Evolutionary conservation across 2,113 vertebrate species (phyloP).

Genomic region (Solea senegalensis): DNA sequence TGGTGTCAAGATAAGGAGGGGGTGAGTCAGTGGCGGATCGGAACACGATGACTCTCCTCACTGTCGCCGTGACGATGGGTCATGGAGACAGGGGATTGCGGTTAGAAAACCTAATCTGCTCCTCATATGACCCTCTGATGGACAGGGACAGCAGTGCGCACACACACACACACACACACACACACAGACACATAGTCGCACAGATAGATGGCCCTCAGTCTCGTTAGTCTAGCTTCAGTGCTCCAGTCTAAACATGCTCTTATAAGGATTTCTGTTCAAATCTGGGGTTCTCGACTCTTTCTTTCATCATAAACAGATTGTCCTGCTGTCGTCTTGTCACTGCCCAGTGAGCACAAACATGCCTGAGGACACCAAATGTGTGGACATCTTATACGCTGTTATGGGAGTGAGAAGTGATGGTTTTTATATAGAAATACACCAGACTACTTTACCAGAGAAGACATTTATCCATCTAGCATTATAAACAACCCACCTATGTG

Average conservation of each 20-base stretch:
- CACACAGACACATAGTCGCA: conserved; percentile 24
- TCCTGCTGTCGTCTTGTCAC: conserved; percentile 16
- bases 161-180: conserved; percentile 32
- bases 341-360: conserved; percentile 15
- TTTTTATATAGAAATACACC: not conserved
- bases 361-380: conserved; percentile 15
- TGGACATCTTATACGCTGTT: conserved; percentile 11
- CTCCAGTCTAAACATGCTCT: conserved; percentile 71
- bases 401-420: not conserved
- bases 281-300: conserved; percentile 39
- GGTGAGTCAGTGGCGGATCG: conserved; percentile 52
- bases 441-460: too few relatives aligned
- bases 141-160: conserved; percentile 75
- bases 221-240: conserved; percentile 46
- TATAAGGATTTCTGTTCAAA: conserved; percentile 67
- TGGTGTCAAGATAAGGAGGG: conserved; percentile 32
- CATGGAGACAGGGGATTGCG: conserved; percentile 74
- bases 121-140: conserved; percentile 79
- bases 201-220: conserved; percentile 36
- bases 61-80: conserved; percentile 57
- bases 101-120: conserved; percentile 81
- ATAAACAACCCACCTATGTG: too few relatives aligned
- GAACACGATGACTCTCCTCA: conserved; percentile 64
- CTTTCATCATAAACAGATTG: conserved; percentile 50
- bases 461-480: too few relatives aligned